Base-by-base conservation (phyloP, 2,888 invertebrate genomes). In the Caenorhabditis virilis region DNA sequence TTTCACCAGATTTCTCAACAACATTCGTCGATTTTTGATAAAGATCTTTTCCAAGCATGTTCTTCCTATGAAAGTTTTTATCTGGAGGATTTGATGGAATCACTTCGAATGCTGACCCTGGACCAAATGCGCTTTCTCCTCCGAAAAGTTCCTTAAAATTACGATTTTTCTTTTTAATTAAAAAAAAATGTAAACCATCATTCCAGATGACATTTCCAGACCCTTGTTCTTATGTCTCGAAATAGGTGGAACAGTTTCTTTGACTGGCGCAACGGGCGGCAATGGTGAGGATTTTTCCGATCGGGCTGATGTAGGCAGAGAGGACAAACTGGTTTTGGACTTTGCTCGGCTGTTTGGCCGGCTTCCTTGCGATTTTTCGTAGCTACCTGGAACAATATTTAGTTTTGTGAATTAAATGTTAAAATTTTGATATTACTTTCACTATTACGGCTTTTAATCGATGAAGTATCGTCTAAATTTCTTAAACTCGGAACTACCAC, bases 231-330 rank as follows among this genome's bases (percentile, higher is more conserved):
- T 67, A 20, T 72, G 67, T 46, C 72, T 38, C 27, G 60, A 46
- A 23, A 57, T 53, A 15, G 65, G 68, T 43, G 70, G 73, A 30
- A 62, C 42, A 11, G 47, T 49, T 20, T 69, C 66, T 35, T 63
- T 63, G 9, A 67, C 55, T 7, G 56, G 49, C 1, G 50, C 41
- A 22, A 22, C n/a, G n/a, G 60, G 64, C 30, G 72, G 72, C 27
- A 70, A 46, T 20, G 70, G 73, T 65, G 73, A 73, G 65, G 73
- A 73, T 71, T 73, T 73, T 55, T 68, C 67, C 35, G 70, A 71
- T 50, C 73, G 63, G 50, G 63, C 58, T 38, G 73, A 73, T 38
- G 69, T 60, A 23, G 66, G 64, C 58, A 30, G 30, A 36, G 45
- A 26, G 59, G 36, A 25, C 23, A 47, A 33, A 46, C 50, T 27